Percentiles rank a stretch among this genome's conserved stretches.
Conservation (phyloP, 2,888 invertebrate genomes). For the Drosophila kambysellisi region DNA sequence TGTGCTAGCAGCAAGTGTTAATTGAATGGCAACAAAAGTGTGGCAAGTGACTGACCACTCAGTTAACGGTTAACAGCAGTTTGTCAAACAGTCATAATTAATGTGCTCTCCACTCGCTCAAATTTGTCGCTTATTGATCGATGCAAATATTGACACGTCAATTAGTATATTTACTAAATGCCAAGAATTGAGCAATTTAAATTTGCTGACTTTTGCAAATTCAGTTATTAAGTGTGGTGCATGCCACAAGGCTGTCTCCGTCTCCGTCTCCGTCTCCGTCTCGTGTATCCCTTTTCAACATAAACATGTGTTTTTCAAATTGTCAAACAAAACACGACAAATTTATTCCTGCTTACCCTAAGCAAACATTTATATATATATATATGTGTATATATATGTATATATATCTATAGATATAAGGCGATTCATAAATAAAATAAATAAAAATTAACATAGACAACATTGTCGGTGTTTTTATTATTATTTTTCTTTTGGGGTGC, state of each 20-base stretch:
- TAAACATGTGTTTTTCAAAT: conserved; percentile 62
- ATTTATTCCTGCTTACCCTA: conserved; percentile 41
- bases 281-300: conserved; percentile 21
- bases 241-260: conserved; percentile 6
- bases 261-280: not conserved
- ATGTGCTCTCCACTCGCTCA: conserved; percentile 6
- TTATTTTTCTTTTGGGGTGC: not conserved
- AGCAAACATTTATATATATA: not conserved
- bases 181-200: conserved; percentile 53
- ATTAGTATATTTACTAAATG: conserved; percentile 64
- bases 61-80: not conserved
- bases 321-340: conserved; percentile 52
- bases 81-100: conserved; percentile 27
- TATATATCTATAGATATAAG: conserved; percentile 30
- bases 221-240: not conserved
- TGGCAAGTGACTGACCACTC: not conserved
- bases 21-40: conserved; percentile 51
- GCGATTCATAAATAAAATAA: conserved; percentile 72
- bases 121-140: conserved; percentile 54
- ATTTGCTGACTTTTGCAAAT: conserved; percentile 50
- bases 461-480: conserved; percentile 20
- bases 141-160: conserved; percentile 67
- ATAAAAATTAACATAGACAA: conserved; percentile 79
- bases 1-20: conserved; percentile 59
- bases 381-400: not conserved